Conservation (phyloP, 1,140 invertebrate genomes). For the Drosophila lowei region DNA sequence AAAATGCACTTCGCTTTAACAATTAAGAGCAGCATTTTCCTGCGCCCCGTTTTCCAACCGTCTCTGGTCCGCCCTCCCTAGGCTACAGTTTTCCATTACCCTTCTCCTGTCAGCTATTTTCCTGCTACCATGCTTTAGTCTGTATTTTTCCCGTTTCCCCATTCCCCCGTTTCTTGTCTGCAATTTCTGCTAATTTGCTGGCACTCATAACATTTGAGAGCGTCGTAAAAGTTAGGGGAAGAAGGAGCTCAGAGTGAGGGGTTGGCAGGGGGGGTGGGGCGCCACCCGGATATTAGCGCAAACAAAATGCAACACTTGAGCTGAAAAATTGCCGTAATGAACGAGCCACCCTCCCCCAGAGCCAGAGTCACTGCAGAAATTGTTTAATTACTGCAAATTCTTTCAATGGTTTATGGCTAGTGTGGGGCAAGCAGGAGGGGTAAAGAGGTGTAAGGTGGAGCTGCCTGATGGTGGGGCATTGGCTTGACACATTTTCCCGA, state of each 20-base stretch:
- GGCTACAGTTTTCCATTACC: too few relatives aligned
- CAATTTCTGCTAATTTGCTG: slow-evolving; percentile 78
- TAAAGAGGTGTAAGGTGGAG: too few relatives aligned
- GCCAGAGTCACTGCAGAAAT: slow-evolving; percentile 60
- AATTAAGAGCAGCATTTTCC: slow-evolving; percentile 51
- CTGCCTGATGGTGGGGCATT: slow-evolving; percentile 7
- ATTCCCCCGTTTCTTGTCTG: slow-evolving; percentile 29
- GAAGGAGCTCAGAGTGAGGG: background rate
- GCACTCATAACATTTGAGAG: slow-evolving; percentile 70
- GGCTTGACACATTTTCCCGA: slow-evolving; percentile 76
- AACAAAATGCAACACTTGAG: slow-evolving; percentile 81
- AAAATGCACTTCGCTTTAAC: slow-evolving; percentile 61
- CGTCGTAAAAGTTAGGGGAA: slow-evolving; percentile 31
- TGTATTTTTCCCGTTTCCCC: slow-evolving; percentile 9
- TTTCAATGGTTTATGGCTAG: slow-evolving; percentile 47
- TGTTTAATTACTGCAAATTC: slow-evolving; percentile 81
- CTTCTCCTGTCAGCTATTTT: too few relatives aligned
- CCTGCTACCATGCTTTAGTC: too few relatives aligned
- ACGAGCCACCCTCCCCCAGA: slow-evolving; percentile 31
- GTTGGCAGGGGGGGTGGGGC: background rate
- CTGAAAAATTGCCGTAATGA: slow-evolving; percentile 80
- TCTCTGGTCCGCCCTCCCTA: too few relatives aligned
- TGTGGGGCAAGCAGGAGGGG: slow-evolving; percentile 1
- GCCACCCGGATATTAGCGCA: slow-evolving; percentile 72
- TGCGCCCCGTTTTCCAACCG: too few relatives aligned